These are phyloP conservation scores for Aepyceros melampus DNA, from an alignment of 2,113 vertebrate species.

Conservation along the genomic window DNA sequence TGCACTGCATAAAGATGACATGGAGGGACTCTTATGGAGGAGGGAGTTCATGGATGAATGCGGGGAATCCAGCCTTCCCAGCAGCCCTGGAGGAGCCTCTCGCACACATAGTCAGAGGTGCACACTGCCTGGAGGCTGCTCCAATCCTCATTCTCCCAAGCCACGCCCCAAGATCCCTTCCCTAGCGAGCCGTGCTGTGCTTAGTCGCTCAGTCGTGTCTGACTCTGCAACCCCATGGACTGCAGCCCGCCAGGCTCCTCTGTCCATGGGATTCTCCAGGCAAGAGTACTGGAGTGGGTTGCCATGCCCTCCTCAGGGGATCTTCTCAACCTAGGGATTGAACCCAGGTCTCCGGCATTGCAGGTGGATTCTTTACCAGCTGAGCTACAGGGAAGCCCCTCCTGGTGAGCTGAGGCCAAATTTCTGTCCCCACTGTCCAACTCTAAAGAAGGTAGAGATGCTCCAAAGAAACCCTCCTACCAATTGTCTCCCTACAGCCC, in stretches of 20 bases:
- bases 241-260: not conserved
- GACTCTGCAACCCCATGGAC: not conserved
- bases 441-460: not conserved
- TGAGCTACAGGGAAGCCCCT: not conserved
- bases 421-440: not conserved
- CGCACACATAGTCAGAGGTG: not conserved
- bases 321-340: not conserved
- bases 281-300: not conserved
- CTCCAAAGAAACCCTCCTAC: not conserved
- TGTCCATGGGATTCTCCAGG: not conserved
- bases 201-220: accelerated
- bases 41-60: not conserved
- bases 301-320: not conserved
- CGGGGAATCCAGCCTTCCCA: not conserved
- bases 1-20: not conserved
- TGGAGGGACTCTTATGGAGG: not conserved
- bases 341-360: not conserved
- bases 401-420: not conserved
- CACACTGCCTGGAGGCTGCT: not conserved
- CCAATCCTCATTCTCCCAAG: not conserved
- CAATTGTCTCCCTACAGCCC: not conserved
- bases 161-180: not conserved
- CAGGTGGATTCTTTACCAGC: not conserved
- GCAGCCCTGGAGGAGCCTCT: not conserved
- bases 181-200: not conserved